phyloP scores from a whole-genome alignment of 2,797 vertebrate genomes.

The Dermochelys coriacea region DNA sequence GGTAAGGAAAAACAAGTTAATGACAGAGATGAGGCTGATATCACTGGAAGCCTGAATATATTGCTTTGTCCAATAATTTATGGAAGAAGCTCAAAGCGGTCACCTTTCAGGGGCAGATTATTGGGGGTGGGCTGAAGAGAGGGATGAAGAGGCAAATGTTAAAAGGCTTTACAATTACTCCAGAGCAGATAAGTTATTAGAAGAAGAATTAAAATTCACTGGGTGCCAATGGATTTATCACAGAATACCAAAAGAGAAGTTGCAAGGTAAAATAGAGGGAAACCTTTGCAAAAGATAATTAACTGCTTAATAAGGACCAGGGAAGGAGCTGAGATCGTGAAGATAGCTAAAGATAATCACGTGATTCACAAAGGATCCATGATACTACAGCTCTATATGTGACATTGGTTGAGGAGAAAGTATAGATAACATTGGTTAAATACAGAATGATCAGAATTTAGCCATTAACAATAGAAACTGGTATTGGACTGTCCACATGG shows the following conservation, averaged over 20 bases:
- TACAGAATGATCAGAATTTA: not conserved
- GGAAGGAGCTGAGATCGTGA: not conserved
- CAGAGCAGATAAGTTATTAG: not conserved
- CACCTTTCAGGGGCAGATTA: not conserved
- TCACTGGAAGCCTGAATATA: not conserved
- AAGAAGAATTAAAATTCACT: conserved; percentile 50
- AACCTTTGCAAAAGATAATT: not conserved
- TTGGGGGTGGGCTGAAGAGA: not conserved
- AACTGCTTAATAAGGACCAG: not conserved
- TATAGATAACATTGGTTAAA: not conserved
- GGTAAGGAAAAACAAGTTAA: not conserved
- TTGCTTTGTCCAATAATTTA: not conserved
- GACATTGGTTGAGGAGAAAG: not conserved
- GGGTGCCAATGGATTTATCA: not conserved
- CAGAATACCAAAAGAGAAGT: not conserved
- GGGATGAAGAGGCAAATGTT: not conserved
- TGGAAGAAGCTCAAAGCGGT: not conserved
- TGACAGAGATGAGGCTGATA: conserved; percentile 27
- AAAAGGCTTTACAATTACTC: conserved; percentile 12
- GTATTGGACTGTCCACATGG: not conserved
- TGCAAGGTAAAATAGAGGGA: not conserved
- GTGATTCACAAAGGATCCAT: not conserved
- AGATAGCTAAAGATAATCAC: not conserved
- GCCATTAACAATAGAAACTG: not conserved
- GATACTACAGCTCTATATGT: not conserved